phyloP scores from a whole-genome alignment of 2,888 invertebrate species.

The Eutolmus rufibarbis region DNA sequence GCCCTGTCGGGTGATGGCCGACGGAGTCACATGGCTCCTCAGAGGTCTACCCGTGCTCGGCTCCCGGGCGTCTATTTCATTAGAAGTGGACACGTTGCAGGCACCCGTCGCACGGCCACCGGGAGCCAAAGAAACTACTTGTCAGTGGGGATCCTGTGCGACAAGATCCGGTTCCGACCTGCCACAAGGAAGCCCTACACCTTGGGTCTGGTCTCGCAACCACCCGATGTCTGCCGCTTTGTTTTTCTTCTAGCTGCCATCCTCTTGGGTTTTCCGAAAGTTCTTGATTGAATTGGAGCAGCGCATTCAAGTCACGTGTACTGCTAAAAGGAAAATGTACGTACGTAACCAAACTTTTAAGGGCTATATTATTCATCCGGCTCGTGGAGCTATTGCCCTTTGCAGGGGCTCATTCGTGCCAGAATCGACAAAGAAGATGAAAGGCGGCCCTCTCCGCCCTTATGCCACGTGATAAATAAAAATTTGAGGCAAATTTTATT shows the following conservation, averaged over 20 bases:
- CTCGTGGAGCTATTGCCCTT: slow-evolving; percentile 18
- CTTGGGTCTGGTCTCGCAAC: not conserved
- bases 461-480: slow-evolving; percentile 41
- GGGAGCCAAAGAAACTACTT: not conserved
- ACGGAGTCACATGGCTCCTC: not conserved
- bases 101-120: slow-evolving; percentile 14
- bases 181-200: not conserved
- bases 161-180: slow-evolving; percentile 23
- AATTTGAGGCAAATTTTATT: slow-evolving; percentile 41
- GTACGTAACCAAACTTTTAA: slow-evolving; percentile 40
- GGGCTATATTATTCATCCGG: slow-evolving; percentile 35
- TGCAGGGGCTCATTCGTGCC: slow-evolving; percentile 31
- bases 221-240: slow-evolving; percentile 10
- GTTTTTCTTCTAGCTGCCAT: slow-evolving; percentile 27
- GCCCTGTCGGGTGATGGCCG: not conserved
- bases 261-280: slow-evolving; percentile 19
- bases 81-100: slow-evolving; percentile 4
- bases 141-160: not conserved
- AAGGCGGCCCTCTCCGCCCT: slow-evolving; percentile 24
- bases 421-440: slow-evolving; percentile 39
- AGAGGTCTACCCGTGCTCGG: not conserved
- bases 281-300: slow-evolving; percentile 38
- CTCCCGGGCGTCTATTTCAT: not conserved
- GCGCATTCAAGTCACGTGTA: slow-evolving; percentile 39
- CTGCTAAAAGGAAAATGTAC: slow-evolving; percentile 39